Base-by-base conservation (phyloP, 2,888 invertebrate species). In the Drosophila ezoana region DNA sequence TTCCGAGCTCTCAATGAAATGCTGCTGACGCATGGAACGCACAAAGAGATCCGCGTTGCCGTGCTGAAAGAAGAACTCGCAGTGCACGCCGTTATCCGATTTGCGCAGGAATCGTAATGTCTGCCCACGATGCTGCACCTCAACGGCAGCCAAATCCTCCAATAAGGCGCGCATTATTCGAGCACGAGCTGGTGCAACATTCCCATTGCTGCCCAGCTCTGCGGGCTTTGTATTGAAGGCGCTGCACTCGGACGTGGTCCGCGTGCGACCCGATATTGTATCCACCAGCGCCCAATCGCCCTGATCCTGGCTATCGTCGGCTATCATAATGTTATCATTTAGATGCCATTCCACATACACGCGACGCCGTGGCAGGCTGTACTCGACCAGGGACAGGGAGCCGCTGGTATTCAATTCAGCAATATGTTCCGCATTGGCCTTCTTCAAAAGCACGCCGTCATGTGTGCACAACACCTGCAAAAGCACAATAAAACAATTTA, bases 31-130 rank as follows among this genome's bases (percentile, higher is more conserved):
- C 86, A 92, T 89, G 11, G 90, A 90, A 4, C 89, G 81, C 14
- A 92, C 86, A 67, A 92, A 92, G 59, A 95, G 94, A 83, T 96
- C 96, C 0, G 97, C 97, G 81, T 97, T 97, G 0, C 96, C 97
- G 79, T 96, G 95, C 90, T 97, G 97, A 92, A 98, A 98, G 90
- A 96, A 96, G 90, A 98, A 96, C 5, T 96, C 95, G 71, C 96
- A 90, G 65, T 92, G 91, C 5, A 90, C 51, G 1, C 51, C 95
- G 94, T 95, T 95, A 45, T 90, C 91, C 2, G 67, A 65, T 73
- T 95, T 95, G 76, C 95, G 94, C 79, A 95, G 94, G 76, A 97
- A 94, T 38, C 94, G 93, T 51, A 95, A 91, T 35, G 93, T 93
- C 56, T 94, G 94, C 1, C 93, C 93, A 33, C 93, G 93, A 51